These are phyloP conservation scores for Dolichotis patagonum DNA, from an alignment of 2,113 vertebrate genomes.

Conservation along the genomic window DNA sequence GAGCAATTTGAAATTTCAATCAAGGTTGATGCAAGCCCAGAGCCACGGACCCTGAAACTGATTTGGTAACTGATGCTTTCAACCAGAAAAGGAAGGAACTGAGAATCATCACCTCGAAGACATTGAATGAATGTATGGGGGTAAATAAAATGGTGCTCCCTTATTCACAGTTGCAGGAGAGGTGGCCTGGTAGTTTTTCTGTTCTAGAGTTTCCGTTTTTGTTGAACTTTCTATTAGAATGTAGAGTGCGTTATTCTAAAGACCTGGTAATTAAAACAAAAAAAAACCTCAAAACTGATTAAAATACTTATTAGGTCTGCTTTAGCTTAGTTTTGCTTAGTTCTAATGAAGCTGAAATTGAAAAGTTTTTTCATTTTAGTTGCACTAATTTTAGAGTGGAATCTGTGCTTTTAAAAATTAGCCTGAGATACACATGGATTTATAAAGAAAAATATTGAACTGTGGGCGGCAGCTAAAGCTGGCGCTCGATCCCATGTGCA, in stretches of 20 bases:
- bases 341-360: constrained; percentile 66
- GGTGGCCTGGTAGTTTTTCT: constrained; percentile 55
- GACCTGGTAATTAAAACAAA: background rate
- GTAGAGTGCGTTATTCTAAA: constrained; percentile 62
- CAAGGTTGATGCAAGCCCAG: constrained; percentile 95
- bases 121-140: constrained; percentile 98
- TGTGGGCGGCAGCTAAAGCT: too few relatives aligned
- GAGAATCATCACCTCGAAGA: constrained; percentile 96
- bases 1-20: constrained; percentile 96
- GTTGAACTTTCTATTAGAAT: constrained; percentile 58
- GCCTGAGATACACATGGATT: constrained; percentile 22
- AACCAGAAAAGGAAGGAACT: constrained; percentile 98
- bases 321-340: constrained; percentile 72
- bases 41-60: constrained; percentile 98
- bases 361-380: constrained; percentile 67
- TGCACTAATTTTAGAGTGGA: constrained; percentile 68
- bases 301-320: constrained; percentile 50
- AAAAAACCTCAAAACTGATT: constrained; percentile 62
- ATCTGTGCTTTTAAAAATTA: constrained; percentile 67
- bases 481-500: too few relatives aligned
- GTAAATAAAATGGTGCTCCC: constrained; percentile 86
- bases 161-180: constrained; percentile 40
- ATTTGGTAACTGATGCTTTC: constrained; percentile 97
- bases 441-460: constrained; percentile 44
- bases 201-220: constrained; percentile 54